Evolutionary conservation across 2,888 invertebrate species (phyloP).

Genomic region (Caenorhabditis sp.): DNA sequence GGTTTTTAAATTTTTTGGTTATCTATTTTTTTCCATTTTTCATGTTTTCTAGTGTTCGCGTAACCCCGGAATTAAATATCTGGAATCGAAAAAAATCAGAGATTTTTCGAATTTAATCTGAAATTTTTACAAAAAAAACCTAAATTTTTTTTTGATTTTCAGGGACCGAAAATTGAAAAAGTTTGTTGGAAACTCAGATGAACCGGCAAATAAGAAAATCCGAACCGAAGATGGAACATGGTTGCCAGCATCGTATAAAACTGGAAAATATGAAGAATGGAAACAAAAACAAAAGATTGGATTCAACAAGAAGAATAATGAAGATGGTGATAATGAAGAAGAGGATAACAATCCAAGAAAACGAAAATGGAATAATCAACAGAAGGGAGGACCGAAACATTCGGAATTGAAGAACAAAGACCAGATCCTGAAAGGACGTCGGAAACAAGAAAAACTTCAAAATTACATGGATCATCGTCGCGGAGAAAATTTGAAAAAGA

Average conservation of each 20-base stretch:
- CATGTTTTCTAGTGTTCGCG: too few relatives aligned
- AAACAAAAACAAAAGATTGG: conserved; percentile 62
- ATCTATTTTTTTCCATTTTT: too few relatives aligned
- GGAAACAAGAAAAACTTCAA: conserved; percentile 54
- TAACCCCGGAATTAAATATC: too few relatives aligned
- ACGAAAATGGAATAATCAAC: conserved; percentile 26
- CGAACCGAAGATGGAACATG: conserved; percentile 85
- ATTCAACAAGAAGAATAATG: conserved; percentile 21
- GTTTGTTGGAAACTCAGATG: conserved; percentile 77
- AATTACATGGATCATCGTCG: conserved; percentile 58
- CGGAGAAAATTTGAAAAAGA: conserved; percentile 54
- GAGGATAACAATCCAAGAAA: conserved; percentile 20
- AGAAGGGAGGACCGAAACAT: conserved; percentile 28
- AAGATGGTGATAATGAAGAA: conserved; percentile 14
- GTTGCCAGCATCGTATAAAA: conserved; percentile 89
- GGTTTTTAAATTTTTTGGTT: too few relatives aligned
- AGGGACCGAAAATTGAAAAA: conserved; percentile 96
- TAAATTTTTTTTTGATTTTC: conserved; percentile 19
- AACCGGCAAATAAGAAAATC: conserved; percentile 79
- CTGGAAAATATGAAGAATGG: conserved; percentile 77
- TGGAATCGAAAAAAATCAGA: not conserved
- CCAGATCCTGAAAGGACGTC: conserved; percentile 49
- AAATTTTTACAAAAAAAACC: not conserved
- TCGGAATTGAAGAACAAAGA: conserved; percentile 49
- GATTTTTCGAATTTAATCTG: not conserved